Base-by-base conservation (phyloP, 2,888 invertebrate species). In the Gibbula magus region DNA sequence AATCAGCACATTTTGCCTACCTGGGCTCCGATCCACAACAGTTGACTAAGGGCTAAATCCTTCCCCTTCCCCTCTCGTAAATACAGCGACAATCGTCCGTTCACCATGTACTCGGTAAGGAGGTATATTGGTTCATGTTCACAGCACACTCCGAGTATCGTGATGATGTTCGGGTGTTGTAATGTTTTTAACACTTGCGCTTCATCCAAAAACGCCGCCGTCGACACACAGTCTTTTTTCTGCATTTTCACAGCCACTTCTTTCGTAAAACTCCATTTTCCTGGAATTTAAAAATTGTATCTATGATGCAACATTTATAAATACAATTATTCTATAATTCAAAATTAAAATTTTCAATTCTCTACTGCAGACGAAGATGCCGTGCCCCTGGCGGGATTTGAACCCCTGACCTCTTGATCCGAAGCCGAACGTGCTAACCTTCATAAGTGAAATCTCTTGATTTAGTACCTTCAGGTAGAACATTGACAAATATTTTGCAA, bases 171-270 rank as follows among this genome's bases (percentile, higher is more conserved):
- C 5, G 89, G 93, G 79, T 93, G 93, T 79, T 92, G 90, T 73
- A 93, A 83, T 53, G 89, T 89, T 83, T 93, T 92, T 87, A 93
- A 88, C 35, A 92, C 90, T 81, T 92, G 91, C 2, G 92, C 92
- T 93, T 99, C 99, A 93, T 98, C 97, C 0, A 99, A 95, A 94
- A 99, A 99, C 1, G 99, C 99, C 89, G 97, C 96, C 13, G 97
- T 97, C 53, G 98, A 97, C n/a, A 98, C 97, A 84, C 98, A 98
- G 74, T 88, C 89, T 90, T 97, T 96, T 87, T 98, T 95, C 75
- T 99, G 94, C 2, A 98, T 99, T 94, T 99, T 99, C n/a, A 99
- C 98, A 39, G 99, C 99, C 79, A 99, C 99, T 94, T 99, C 99
- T 85, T 96, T 97, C 91, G 96, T 96, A 92, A 97, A 97, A 89